Base-by-base conservation (phyloP, 2,113 vertebrate genomes). In the Python bivittatus region DNA sequence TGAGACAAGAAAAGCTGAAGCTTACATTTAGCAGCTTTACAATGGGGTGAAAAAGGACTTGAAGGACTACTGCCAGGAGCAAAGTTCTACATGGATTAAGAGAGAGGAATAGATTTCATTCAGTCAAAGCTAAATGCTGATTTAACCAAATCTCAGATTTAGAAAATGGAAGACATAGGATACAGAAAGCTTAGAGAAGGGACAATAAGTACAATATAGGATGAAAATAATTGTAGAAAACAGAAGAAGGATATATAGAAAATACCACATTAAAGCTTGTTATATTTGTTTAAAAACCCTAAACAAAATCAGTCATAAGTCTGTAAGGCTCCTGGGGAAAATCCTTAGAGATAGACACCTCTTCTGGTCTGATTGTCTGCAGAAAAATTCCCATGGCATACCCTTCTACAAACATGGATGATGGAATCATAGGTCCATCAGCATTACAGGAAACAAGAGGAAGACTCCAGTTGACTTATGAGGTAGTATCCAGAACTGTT, bases 401-500 rank as follows among this genome's bases (percentile, higher is more conserved):
- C 42, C 12, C 44, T 53, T 25, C 29, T 23, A 7, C 56, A 17
- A 57, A 29, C 27, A 54, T 84, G 88, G 91, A 89, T 89, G 91
- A 22, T 54, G 87, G 72, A 61, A 22, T 6, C 44, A 38, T 84
- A 13, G 44, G 11, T 27, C 72, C 52, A 15, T 10, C n/a, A 13
- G 6, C 87, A 42, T 15, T 54, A 29, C 44, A 42, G 12, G 72
- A 61, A 42, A 13, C 79, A 54, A 29, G 61, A 57, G 61, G 91
- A 92, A 85, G 87, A 42, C 6, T 83, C 64, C 20, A 48, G 56
- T 79, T 54, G 42, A 61, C 25, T 33, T 53, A 72, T 89, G 87
- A 92, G 91, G 91, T 92, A 92, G 85, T 27, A 29, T 84, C 48
- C 57, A 29, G 57, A 33, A 64, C 84, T 54, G 61, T 89, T 48